Percentiles rank a stretch among this genome's conserved stretches.
phyloP scores from a whole-genome alignment of 2,113 vertebrate species.

The Sinocyclocheilus anophthalmus region DNA sequence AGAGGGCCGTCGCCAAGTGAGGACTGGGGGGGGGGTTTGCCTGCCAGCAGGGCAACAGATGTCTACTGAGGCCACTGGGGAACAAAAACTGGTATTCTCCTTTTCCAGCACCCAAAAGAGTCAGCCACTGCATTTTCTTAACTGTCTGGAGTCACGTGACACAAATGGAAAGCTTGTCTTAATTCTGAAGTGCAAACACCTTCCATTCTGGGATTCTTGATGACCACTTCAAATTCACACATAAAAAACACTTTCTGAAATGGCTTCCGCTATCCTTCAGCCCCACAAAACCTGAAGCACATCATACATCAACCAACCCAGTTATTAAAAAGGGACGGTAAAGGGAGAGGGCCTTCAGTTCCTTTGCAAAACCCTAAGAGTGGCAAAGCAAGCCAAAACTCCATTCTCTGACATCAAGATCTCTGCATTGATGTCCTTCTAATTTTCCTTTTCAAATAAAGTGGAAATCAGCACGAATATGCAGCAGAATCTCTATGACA shows the following conservation, averaged over 20 bases:
- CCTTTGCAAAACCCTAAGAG: background rate
- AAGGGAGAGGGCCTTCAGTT: background rate
- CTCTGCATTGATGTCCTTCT: background rate
- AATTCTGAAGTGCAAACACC: slow-evolving; percentile 39
- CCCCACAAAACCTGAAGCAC: background rate
- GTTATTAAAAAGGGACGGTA: background rate
- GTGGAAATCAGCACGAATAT: background rate
- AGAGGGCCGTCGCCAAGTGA: background rate
- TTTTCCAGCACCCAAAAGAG: slow-evolving; percentile 82
- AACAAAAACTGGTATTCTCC: slow-evolving; percentile 88
- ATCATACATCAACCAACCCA: background rate
- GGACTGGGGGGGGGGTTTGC: background rate
- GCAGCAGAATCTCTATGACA: slow-evolving; percentile 13
- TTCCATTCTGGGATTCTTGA: slow-evolving; percentile 1
- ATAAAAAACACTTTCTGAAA: background rate
- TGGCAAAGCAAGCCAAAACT: background rate
- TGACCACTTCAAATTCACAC: background rate
- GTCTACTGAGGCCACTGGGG: slow-evolving; percentile 90
- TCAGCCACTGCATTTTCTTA: slow-evolving; percentile 79
- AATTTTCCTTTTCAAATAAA: background rate
- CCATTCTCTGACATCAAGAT: background rate
- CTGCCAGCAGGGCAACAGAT: slow-evolving; percentile 91
- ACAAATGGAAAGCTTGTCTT: background rate
- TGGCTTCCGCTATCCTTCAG: background rate
- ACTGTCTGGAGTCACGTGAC: slow-evolving; percentile 69